Evolutionary conservation across 2,797 vertebrate species (phyloP).

Genomic region (Eospalax fontanierii): DNA sequence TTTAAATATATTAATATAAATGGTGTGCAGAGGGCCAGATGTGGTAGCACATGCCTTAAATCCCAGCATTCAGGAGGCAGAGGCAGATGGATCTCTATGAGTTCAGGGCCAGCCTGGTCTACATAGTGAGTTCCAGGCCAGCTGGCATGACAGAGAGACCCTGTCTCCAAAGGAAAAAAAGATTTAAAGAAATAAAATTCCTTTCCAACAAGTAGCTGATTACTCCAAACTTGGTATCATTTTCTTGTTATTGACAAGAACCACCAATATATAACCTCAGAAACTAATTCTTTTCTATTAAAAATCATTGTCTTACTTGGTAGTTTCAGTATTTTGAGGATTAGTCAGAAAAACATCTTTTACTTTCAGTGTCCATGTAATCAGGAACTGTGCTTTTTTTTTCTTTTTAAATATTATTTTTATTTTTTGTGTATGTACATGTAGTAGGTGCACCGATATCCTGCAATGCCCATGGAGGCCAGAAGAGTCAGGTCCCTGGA

Average conservation of each 20-base stretch:
- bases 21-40: neutral
- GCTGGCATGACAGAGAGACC: too few species aligned
- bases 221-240: neutral
- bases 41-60: too few species aligned
- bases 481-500: too few species aligned
- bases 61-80: too few species aligned
- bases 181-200: neutral
- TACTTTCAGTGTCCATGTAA: neutral
- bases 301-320: conserved; percentile 11
- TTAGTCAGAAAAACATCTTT: neutral
- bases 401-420: too few species aligned
- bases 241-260: conserved; percentile 23
- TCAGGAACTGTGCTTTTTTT: neutral
- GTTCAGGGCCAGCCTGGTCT: too few species aligned
- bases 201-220: neutral
- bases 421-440: too few species aligned
- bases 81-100: too few species aligned
- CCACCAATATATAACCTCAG: neutral
- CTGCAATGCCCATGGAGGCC: too few species aligned
- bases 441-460: too few species aligned
- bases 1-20: conserved; percentile 32
- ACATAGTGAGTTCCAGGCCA: too few species aligned
- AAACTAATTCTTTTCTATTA: conserved; percentile 18
- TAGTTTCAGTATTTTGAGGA: neutral
- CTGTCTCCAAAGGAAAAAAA: too few species aligned